These are phyloP conservation scores for Sylvia borin DNA, from an alignment of 2,797 vertebrate genomes.

Conservation along the genomic window DNA sequence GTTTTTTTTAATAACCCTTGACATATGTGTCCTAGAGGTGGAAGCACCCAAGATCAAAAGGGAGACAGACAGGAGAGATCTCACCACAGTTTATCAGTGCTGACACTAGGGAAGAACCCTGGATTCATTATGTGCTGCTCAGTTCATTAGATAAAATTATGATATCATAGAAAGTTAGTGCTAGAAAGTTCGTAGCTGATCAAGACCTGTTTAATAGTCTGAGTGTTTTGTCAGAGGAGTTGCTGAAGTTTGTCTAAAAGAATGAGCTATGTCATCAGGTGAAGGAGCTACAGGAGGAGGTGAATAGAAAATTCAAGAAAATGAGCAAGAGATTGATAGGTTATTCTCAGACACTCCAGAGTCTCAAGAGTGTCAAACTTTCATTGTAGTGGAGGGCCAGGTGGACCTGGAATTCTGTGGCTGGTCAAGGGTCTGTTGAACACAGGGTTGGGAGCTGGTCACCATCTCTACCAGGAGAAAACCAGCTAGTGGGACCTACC, in stretches of 20 bases:
- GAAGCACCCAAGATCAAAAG: not conserved
- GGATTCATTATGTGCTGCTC: not conserved
- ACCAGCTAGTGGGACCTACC: not conserved
- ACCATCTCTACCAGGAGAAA: not conserved
- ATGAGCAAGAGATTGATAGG: not conserved
- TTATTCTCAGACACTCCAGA: not conserved
- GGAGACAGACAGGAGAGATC: not conserved
- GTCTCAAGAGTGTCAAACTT: not conserved
- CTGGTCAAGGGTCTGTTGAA: not conserved
- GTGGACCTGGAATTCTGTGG: not conserved
- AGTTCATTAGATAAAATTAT: not conserved
- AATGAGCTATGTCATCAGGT: not conserved
- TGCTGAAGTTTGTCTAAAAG: not conserved
- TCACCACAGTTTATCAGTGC: not conserved
- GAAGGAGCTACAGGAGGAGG: not conserved
- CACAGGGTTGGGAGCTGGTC: not conserved
- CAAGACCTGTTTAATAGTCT: not conserved
- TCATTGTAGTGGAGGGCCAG: not conserved
- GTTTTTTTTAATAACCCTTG: not conserved
- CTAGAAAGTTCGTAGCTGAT: not conserved
- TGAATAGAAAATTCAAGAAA: not conserved
- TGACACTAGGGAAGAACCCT: fast-evolving
- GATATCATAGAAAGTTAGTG: not conserved
- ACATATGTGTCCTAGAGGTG: not conserved
- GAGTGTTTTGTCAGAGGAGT: not conserved